phyloP scores from a whole-genome alignment of 2,113 vertebrate species.

The Anguilla rostrata region DNA sequence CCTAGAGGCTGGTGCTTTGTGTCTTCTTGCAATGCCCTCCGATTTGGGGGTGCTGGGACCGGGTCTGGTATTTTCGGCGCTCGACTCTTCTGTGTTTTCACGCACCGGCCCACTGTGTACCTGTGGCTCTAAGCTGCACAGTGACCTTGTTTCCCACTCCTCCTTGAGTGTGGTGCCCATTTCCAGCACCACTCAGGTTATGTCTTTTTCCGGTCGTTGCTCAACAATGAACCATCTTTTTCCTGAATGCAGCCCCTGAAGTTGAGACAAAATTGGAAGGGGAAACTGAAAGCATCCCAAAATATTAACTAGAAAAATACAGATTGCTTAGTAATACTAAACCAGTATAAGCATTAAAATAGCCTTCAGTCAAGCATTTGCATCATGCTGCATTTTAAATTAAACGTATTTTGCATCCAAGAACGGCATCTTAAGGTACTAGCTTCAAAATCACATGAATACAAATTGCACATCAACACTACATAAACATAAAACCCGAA shows the following conservation, averaged over 20 bases:
- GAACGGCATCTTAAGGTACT: too few species aligned
- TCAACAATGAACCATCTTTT: not conserved
- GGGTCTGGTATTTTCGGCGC: not conserved
- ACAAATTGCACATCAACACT: too few species aligned
- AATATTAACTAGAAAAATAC: not conserved
- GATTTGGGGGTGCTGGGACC: not conserved
- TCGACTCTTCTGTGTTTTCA: not conserved
- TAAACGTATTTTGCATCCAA: too few species aligned
- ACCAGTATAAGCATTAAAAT: not conserved
- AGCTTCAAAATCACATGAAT: too few species aligned
- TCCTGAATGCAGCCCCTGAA: not conserved
- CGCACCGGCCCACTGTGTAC: not conserved
- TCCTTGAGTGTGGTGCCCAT: not conserved
- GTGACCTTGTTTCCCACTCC: not conserved
- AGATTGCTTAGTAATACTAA: not conserved
- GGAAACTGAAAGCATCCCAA: not conserved
- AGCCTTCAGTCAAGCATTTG: too few species aligned
- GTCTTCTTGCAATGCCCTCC: not conserved
- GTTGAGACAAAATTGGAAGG: not conserved
- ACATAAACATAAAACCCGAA: too few species aligned
- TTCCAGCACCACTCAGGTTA: not conserved
- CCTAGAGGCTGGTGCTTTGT: not conserved
- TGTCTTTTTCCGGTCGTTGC: not conserved
- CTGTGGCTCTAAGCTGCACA: not conserved
- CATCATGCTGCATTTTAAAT: too few species aligned